Evolutionary conservation across 2,113 vertebrate genomes (phyloP).

Genomic region (Perca fluviatilis): DNA sequence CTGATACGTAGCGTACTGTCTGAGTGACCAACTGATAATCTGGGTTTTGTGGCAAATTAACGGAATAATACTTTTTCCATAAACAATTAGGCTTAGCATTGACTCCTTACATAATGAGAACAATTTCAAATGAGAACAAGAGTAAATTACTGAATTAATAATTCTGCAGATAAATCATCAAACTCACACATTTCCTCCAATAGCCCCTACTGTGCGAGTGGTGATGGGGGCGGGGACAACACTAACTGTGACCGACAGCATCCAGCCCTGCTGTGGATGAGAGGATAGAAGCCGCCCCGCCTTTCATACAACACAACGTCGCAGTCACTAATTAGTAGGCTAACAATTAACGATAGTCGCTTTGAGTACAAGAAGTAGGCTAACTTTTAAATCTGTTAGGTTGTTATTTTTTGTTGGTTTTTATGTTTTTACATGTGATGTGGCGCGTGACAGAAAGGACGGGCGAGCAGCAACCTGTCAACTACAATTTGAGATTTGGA

Average conservation of each 20-base stretch:
- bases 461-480: conserved; percentile 2
- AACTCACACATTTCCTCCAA: conserved; percentile 16
- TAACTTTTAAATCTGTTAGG: conserved; percentile 49
- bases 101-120: not conserved
- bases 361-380: not conserved
- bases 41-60: not conserved
- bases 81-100: not conserved
- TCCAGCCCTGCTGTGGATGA: conserved; percentile 67
- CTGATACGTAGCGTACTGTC: too few relatives aligned
- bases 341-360: not conserved
- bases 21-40: not conserved
- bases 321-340: conserved; percentile 28
- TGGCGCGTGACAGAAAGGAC: not conserved
- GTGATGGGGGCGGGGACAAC: conserved; percentile 77
- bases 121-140: not conserved
- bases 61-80: not conserved
- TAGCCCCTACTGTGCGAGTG: not conserved
- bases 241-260: conserved; percentile 59
- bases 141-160: not conserved
- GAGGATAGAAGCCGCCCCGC: conserved; percentile 56
- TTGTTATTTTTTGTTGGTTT: not conserved
- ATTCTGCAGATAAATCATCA: not conserved
- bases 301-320: conserved; percentile 35
- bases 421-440: not conserved
- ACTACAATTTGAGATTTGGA: conserved; percentile 20